Conservation (phyloP, 2,888 invertebrate genomes). For the Axea sp. region DNA sequence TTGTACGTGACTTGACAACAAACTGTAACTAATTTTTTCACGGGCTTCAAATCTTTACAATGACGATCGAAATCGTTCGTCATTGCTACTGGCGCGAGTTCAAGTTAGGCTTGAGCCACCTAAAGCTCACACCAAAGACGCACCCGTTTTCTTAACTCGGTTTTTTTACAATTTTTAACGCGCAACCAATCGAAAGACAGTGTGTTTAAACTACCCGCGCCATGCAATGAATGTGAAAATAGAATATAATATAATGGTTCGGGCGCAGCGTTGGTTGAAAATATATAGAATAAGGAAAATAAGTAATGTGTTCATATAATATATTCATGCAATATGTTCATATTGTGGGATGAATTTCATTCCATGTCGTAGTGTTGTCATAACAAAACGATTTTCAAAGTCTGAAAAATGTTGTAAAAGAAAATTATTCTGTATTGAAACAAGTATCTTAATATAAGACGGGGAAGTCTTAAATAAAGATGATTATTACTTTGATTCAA, state of each 20-base stretch:
- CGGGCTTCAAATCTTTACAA: slow-evolving; percentile 29
- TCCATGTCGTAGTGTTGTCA: too few species aligned
- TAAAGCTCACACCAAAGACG: slow-evolving; percentile 30
- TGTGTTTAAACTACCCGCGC: slow-evolving; percentile 14
- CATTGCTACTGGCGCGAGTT: slow-evolving; percentile 49
- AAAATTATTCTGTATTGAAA: too few species aligned
- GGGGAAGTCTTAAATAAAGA: too few species aligned
- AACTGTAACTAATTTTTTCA: slow-evolving; percentile 40
- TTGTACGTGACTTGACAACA: slow-evolving; percentile 57
- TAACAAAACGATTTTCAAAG: too few species aligned
- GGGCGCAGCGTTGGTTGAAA: too few species aligned
- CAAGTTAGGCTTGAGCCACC: slow-evolving; percentile 42
- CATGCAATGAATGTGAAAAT: slow-evolving; percentile 31
- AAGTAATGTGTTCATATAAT: too few species aligned
- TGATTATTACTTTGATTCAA: too few species aligned
- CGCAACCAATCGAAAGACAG: slow-evolving; percentile 3
- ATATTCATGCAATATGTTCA: too few species aligned
- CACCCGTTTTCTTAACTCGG: not conserved
- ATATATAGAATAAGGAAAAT: too few species aligned
- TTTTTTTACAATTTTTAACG: slow-evolving; percentile 26
- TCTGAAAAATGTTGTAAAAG: too few species aligned
- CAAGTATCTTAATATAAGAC: too few species aligned
- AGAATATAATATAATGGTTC: slow-evolving; percentile 3
- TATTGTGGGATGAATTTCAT: too few species aligned
- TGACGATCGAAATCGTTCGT: slow-evolving; percentile 58